Evolutionary conservation across 2,888 invertebrate species (phyloP).

Genomic region (Cryptocephalus primarius): DNA sequence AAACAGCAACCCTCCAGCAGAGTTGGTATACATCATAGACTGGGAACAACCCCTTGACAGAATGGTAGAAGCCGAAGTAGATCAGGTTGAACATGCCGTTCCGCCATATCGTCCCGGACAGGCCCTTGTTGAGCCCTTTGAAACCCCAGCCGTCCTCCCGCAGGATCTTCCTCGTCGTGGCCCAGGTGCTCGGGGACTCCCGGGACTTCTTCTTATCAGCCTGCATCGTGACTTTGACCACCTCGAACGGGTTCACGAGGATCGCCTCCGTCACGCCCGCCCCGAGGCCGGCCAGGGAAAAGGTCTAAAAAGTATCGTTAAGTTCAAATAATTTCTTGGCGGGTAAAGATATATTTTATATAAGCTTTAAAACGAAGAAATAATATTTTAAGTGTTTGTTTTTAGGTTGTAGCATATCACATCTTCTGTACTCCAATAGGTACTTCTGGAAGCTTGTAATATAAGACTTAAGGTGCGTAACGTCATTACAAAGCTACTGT

Average conservation of each 20-base stretch:
- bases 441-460: too few relatives aligned
- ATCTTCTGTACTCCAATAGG: too few relatives aligned
- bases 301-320: conserved; percentile 52
- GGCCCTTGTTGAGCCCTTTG: conserved; percentile 73
- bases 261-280: conserved; percentile 89
- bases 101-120: conserved; percentile 79
- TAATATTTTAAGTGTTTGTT: too few relatives aligned
- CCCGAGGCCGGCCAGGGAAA: conserved; percentile 76
- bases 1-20: too few relatives aligned
- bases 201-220: conserved; percentile 56
- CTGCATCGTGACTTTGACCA: conserved; percentile 85
- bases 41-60: conserved; percentile 66
- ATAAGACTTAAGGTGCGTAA: too few relatives aligned
- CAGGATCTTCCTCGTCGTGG: conserved; percentile 70
- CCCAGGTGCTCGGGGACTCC: conserved; percentile 52
- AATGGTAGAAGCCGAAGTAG: conserved; percentile 93
- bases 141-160: conserved; percentile 65
- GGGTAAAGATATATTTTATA: too few relatives aligned
- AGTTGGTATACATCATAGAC: conserved; percentile 44
- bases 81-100: conserved; percentile 89
- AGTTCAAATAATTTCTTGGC: neutral
- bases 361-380: too few relatives aligned
- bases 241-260: conserved; percentile 89
- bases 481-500: too few relatives aligned
- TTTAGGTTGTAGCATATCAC: too few relatives aligned